Conservation (phyloP, 1,140 invertebrate genomes). For the Portunus trituberculatus region DNA sequence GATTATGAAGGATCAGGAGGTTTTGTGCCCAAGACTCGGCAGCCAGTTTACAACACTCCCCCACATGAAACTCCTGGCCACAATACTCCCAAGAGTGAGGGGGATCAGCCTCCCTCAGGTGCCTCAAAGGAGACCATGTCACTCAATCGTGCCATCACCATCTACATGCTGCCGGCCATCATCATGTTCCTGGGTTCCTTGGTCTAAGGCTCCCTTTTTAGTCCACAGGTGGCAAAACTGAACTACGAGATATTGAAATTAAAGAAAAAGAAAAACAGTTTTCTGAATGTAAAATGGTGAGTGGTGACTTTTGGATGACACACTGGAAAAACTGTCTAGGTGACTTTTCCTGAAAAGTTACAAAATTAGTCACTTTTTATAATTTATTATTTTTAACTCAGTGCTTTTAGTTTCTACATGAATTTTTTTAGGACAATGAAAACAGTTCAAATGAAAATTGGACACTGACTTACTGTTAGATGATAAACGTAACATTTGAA, state of each 20-base stretch:
- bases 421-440: background rate
- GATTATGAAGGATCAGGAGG: slow-evolving; percentile 58
- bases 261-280: background rate
- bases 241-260: background rate
- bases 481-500: background rate
- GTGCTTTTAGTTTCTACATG: background rate
- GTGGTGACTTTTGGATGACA: background rate
- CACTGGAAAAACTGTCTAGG: background rate
- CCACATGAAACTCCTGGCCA: slow-evolving; percentile 33
- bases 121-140: slow-evolving; percentile 72
- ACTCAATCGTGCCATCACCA: slow-evolving; percentile 70
- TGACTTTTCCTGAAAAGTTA: background rate
- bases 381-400: background rate
- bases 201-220: slow-evolving; percentile 39
- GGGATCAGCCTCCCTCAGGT: slow-evolving; percentile 60
- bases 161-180: slow-evolving; percentile 72
- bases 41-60: background rate
- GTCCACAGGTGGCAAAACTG: background rate
- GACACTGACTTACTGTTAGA: background rate
- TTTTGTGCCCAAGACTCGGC: background rate
- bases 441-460: background rate
- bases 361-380: background rate
- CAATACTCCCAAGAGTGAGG: slow-evolving; percentile 28
- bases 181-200: slow-evolving; percentile 73
- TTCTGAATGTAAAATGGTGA: background rate